These are phyloP conservation scores for Oeneis ivallda DNA, from an alignment of 2,888 invertebrate species.

Conservation along the genomic window DNA sequence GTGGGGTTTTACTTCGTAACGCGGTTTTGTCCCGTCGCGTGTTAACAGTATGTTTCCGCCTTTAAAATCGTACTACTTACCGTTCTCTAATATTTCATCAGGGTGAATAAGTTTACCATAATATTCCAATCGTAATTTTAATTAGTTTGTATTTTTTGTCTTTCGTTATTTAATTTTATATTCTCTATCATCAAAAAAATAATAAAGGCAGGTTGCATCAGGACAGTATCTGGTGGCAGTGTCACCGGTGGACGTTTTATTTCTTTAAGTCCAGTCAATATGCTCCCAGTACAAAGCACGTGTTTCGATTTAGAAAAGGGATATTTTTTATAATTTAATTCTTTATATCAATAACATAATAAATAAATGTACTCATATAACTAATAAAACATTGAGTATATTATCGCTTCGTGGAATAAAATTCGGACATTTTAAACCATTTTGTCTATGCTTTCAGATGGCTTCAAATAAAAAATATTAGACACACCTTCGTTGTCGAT, in stretches of 20 bases:
- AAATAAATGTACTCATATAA: too few species aligned
- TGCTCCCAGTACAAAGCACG: too few species aligned
- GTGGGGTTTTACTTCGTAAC: background rate
- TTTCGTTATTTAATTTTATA: background rate
- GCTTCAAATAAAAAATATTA: too few species aligned
- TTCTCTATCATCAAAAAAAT: background rate
- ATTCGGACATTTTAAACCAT: too few species aligned
- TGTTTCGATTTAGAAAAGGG: too few species aligned
- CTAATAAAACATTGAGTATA: too few species aligned
- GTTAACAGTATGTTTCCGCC: background rate
- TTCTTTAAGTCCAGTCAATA: too few species aligned
- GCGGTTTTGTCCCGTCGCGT: background rate
- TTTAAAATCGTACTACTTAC: background rate
- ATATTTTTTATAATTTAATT: too few species aligned
- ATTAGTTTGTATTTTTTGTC: conserved; percentile 3
- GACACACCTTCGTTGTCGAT: too few species aligned
- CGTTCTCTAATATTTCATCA: background rate
- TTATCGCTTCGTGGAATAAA: too few species aligned
- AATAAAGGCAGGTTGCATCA: background rate
- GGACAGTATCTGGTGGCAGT: background rate
- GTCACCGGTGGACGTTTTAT: background rate
- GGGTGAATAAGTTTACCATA: conserved; percentile 15
- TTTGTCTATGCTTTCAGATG: too few species aligned
- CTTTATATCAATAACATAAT: too few species aligned
- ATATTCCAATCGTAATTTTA: conserved; percentile 12